phyloP scores from a whole-genome alignment of 30 jellyfish, hydroid and myxozoan genomes.

The Hydractinia symbiolongicarpus region DNA sequence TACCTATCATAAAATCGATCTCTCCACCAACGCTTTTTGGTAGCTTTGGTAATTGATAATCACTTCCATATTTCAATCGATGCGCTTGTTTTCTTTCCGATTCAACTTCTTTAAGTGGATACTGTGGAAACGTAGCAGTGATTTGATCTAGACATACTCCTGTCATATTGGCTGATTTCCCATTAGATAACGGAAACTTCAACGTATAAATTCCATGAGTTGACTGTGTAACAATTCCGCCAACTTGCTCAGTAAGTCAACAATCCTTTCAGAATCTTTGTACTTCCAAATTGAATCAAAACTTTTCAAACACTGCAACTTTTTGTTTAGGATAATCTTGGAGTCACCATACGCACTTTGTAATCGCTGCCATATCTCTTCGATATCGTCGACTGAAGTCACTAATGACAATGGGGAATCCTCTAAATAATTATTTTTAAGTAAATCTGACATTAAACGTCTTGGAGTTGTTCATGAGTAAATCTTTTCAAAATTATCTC shows the following conservation, averaged over 20 bases:
- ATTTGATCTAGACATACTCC: constrained; percentile 31
- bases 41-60: not conserved
- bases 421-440: constrained; percentile 6
- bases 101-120: not conserved
- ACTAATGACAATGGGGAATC: constrained; percentile 18
- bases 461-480: constrained; percentile 9
- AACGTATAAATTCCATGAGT: not conserved
- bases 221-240: constrained; percentile 7
- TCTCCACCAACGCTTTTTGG: constrained; percentile 25
- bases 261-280: too few species aligned
- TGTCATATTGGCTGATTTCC: constrained; percentile 10
- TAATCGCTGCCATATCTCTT: too few species aligned
- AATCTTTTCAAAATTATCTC: constrained; percentile 1
- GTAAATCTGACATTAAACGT: not conserved
- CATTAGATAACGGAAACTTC: not conserved
- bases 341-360: too few species aligned
- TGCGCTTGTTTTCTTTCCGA: not conserved
- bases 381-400: too few species aligned
- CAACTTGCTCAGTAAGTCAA: too few species aligned
- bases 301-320: too few species aligned
- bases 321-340: too few species aligned
- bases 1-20: constrained; percentile 22
- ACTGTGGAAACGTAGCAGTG: constrained; percentile 12
- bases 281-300: too few species aligned
- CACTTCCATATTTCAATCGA: not conserved